A percentile compares a stretch with the other conserved stretches of the same genome.
These are phyloP conservation scores for Eumerus sabulonum DNA, from an alignment of 2,888 invertebrate species.

Conservation along the genomic window DNA sequence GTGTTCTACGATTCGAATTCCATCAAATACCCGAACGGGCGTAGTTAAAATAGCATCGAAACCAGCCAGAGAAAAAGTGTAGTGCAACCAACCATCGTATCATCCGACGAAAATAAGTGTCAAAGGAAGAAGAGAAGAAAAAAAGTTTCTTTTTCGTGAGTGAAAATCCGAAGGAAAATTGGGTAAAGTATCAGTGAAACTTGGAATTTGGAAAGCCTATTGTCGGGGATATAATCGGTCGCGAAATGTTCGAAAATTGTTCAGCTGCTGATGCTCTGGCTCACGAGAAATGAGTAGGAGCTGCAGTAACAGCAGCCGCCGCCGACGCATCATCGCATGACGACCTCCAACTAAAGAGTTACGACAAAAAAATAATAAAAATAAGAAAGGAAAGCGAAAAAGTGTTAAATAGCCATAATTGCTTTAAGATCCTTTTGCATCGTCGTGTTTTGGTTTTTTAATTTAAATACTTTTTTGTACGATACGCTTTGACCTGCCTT, in stretches of 20 bases:
- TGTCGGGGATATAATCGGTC: constrained; percentile 37
- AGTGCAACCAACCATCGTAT: constrained; percentile 48
- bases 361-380: constrained; percentile 32
- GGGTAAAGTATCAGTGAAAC: constrained; percentile 39
- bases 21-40: constrained; percentile 12
- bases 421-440: constrained; percentile 37
- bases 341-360: constrained; percentile 56
- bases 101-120: constrained; percentile 46
- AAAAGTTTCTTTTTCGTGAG: constrained; percentile 43
- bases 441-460: constrained; percentile 33
- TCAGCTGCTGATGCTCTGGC: constrained; percentile 24
- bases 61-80: constrained; percentile 40
- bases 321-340: constrained; percentile 64
- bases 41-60: constrained; percentile 25
- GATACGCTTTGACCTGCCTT: constrained; percentile 7
- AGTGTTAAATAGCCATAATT: constrained; percentile 22
- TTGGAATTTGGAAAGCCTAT: constrained; percentile 24
- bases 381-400: constrained; percentile 13
- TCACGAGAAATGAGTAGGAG: constrained; percentile 47
- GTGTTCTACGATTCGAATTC: constrained; percentile 28
- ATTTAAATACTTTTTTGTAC: constrained; percentile 14
- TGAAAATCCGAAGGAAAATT: constrained; percentile 19
- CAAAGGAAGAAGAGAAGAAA: constrained; percentile 34
- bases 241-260: constrained; percentile 42
- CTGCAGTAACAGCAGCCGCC: constrained; percentile 69